Percentiles rank a stretch among this genome's conserved stretches.
Evolutionary conservation across 2,113 vertebrate genomes (phyloP).

Genomic region (Rhodinocichla rosea): DNA sequence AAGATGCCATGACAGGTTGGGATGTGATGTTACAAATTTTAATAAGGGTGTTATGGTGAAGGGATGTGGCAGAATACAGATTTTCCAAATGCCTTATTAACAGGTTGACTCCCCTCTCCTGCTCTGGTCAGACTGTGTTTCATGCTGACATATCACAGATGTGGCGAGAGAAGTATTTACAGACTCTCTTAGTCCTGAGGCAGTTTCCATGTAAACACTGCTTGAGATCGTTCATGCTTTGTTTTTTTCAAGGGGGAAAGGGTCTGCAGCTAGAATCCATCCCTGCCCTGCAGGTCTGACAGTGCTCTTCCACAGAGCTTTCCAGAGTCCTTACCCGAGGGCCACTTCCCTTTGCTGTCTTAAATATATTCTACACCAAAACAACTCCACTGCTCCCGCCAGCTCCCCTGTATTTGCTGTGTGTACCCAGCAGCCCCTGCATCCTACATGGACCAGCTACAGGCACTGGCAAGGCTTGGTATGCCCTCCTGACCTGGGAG

Average conservation of each 20-base stretch:
- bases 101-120: background rate
- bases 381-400: background rate
- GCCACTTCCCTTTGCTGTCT: background rate
- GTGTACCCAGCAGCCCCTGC: accelerated
- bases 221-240: background rate
- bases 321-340: accelerated
- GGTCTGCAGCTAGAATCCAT: background rate
- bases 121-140: background rate
- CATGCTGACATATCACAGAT: background rate
- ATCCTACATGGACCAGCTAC: accelerated
- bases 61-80: background rate
- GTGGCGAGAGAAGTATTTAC: background rate
- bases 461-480: background rate
- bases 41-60: background rate
- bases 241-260: background rate
- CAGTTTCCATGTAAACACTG: background rate
- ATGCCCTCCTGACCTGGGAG: accelerated
- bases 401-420: accelerated
- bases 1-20: background rate
- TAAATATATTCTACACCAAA: background rate
- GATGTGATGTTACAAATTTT: background rate
- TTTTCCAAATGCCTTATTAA: background rate
- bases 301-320: background rate
- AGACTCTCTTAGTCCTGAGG: background rate
- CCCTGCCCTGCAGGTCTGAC: background rate